Evolutionary conservation across 2,797 vertebrate species (phyloP).

Genomic region (Gallinago nigripennis): DNA sequence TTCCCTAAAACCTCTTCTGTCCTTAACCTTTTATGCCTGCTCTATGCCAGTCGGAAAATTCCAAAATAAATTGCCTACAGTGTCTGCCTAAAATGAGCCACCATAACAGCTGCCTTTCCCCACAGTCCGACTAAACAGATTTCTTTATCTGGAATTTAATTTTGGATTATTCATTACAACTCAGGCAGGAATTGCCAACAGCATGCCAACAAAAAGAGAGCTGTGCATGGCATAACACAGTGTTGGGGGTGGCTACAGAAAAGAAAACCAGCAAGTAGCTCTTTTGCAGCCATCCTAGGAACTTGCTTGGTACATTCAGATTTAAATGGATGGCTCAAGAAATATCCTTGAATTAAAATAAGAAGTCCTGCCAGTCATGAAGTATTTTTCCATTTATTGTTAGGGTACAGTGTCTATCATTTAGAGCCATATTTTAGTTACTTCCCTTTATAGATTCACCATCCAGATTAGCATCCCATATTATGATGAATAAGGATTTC

Average conservation of each 20-base stretch:
- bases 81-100: background rate
- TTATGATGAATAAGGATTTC: background rate
- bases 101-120: background rate
- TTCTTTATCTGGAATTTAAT: background rate
- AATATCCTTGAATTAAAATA: background rate
- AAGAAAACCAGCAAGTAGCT: background rate
- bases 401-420: background rate
- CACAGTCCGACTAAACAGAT: background rate
- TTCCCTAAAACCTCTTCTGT: background rate
- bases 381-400: background rate
- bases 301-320: background rate
- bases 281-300: background rate
- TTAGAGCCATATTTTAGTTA: background rate
- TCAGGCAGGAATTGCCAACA: background rate
- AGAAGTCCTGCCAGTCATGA: background rate
- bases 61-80: background rate
- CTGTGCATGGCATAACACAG: fast-evolving
- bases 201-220: background rate
- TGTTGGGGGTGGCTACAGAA: background rate
- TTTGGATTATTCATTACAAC: background rate
- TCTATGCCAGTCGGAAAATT: background rate
- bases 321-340: background rate
- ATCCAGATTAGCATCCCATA: background rate
- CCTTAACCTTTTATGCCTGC: background rate
- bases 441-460: background rate